Evolutionary conservation across 2,888 invertebrate species (phyloP).

Genomic region (Augochlorella aurata): DNA sequence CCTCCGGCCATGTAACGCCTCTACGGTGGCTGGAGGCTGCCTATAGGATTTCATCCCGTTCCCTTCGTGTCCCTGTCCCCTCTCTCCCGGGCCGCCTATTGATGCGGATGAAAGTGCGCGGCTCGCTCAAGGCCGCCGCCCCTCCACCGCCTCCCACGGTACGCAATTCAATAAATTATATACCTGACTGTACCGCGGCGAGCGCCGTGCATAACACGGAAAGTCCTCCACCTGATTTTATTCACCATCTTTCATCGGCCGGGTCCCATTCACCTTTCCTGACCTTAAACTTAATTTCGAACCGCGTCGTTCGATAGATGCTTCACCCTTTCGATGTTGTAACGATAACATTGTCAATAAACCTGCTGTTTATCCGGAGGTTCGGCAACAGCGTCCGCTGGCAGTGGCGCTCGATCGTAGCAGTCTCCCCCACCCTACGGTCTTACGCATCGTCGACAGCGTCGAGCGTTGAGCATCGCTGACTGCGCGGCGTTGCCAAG

Average conservation of each 20-base stretch:
- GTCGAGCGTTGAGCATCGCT: background rate
- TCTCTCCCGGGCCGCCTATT: background rate
- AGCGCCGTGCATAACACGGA: background rate
- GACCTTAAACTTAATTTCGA: background rate
- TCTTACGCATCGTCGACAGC: background rate
- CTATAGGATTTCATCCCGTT: constrained; percentile 39
- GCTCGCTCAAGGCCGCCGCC: constrained; percentile 12
- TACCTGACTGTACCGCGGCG: constrained; percentile 15
- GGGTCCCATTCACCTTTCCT: background rate
- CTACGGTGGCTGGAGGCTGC: constrained; percentile 52
- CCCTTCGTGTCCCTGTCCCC: constrained; percentile 14
- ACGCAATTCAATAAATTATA: constrained; percentile 11
- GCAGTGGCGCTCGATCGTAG: background rate
- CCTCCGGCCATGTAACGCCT: constrained; percentile 56
- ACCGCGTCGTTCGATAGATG: background rate
- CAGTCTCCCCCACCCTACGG: rapidly evolving
- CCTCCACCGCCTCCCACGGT: background rate
- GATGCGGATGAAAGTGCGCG: constrained; percentile 12
- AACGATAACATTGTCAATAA: too few relatives aligned
- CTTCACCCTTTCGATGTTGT: too few relatives aligned
- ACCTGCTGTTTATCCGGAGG: background rate
- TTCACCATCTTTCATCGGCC: background rate
- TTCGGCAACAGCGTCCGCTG: background rate
- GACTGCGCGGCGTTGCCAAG: background rate
- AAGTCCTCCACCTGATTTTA: constrained; percentile 11